A percentile compares a stretch with the other conserved stretches of the same genome.
phyloP scores from a whole-genome alignment of 2,888 invertebrate genomes.

The Thymelicus acteon region DNA sequence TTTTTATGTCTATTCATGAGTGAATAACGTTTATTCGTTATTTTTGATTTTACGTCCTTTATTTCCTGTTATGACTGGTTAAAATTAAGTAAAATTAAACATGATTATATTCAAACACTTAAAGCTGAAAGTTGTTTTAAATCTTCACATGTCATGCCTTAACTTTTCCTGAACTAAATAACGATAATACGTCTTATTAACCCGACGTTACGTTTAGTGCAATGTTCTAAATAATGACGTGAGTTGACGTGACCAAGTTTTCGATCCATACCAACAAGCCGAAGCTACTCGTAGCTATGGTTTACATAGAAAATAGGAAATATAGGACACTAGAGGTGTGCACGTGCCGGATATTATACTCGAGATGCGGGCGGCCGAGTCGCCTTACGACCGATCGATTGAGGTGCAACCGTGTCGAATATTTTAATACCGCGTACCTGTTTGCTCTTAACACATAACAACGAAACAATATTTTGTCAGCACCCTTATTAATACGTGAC shows the following conservation, averaged over 20 bases:
- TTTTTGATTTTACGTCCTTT: no score
- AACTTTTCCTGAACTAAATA: no score
- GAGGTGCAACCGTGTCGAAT: slow-evolving; percentile 12
- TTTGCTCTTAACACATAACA: neutral
- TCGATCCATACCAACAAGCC: neutral
- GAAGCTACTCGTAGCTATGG: neutral
- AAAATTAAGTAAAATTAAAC: no score
- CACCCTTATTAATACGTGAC: neutral
- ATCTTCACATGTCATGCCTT: no score
- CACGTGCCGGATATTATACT: slow-evolving; percentile 29
- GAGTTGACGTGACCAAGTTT: neutral
- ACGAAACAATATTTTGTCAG: neutral
- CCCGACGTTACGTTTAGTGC: no score
- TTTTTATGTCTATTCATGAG: no score
- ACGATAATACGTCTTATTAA: no score
- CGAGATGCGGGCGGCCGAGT: slow-evolving; percentile 6
- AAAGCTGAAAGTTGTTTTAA: no score
- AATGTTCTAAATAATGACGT: neutral
- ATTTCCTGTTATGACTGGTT: no score
- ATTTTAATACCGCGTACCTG: neutral
- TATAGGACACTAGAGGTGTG: slow-evolving; percentile 21
- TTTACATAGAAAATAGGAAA: slow-evolving; percentile 27
- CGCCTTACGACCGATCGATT: slow-evolving; percentile 2
- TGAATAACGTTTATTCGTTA: no score
- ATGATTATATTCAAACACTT: no score